These are phyloP conservation scores for Sinocyclocheilus anophthalmus DNA, from an alignment of 2,113 vertebrate genomes.

Conservation along the genomic window DNA sequence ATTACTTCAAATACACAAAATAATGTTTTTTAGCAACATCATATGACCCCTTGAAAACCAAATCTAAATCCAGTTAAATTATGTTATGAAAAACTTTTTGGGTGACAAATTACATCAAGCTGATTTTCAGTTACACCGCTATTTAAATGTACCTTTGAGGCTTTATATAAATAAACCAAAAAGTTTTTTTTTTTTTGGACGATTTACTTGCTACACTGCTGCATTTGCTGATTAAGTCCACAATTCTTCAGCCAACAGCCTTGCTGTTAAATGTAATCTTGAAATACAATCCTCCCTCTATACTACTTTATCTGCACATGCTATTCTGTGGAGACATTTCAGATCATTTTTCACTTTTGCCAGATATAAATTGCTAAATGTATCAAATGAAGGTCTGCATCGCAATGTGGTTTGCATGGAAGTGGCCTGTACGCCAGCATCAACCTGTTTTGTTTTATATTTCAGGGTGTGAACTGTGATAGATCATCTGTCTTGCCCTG, in stretches of 20 bases:
- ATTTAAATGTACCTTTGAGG: not conserved
- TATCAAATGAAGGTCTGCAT: conserved; percentile 47
- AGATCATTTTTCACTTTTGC: conserved; percentile 53
- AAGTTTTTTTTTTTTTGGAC: not conserved
- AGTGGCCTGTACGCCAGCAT: conserved; percentile 40
- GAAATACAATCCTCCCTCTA: conserved; percentile 51
- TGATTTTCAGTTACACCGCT: not conserved
- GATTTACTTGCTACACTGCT: not conserved
- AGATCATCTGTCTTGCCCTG: conserved; percentile 46
- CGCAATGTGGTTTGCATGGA: conserved; percentile 27
- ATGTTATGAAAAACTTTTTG: not conserved
- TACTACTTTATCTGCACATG: conserved; percentile 25
- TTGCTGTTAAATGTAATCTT: conserved; percentile 46
- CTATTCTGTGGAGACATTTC: conserved; percentile 34
- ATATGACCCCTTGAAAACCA: not conserved
- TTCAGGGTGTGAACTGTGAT: conserved; percentile 49
- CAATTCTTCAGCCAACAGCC: not conserved
- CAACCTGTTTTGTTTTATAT: conserved; percentile 33
- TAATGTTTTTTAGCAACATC: no score
- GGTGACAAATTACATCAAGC: not conserved
- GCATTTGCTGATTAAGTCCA: not conserved
- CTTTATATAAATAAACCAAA: not conserved
- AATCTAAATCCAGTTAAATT: not conserved
- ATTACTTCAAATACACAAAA: no score
- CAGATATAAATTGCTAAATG: conserved; percentile 29